Evolutionary conservation across 53 echinoderm and acorn worm genomes (phyloP), one percentile per base, ranked within the genome.

Genomic region (Temnopleurus reevesii): DNA sequence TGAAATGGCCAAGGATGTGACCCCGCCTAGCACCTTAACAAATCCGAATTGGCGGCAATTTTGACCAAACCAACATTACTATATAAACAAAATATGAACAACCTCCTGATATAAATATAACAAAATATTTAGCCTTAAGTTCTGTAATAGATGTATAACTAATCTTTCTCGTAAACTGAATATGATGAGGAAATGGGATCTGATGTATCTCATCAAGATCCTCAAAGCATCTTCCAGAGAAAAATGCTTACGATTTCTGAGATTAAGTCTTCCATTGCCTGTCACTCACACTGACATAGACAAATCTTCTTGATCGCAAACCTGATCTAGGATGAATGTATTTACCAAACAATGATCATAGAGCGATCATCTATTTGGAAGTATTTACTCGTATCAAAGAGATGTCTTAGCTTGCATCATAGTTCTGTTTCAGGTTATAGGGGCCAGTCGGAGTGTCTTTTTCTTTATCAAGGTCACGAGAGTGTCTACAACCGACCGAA

Each of bases 261-360:
- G 77, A 77, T 77, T 77, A 77, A 77, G 77, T 77, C 77, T 77
- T 77, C 77, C 77, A 21, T 77, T 5, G 46, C 23, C 77, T 45
- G 77, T 77, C 77, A 77, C 46, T 77, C 45, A 26, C n/a, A 45
- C 24, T 77, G 77, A 77, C 77, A 77, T 41, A 44, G 45, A 77
- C 77, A 77, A 43, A 41, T 45, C 77, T 33, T 43, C 77, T 77
- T 77, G 77, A 77, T 77, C 77, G 21, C 25, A 18, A 81, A 81
- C 53, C 53, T 53, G 81, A 81, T 81, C 81, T 53, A 5, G 81
- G 81, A 81, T 81, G 54, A 53, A 49, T 81, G 54, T 33, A 51
- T 81, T 81, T 81, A 81, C 26, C 81, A 81, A 81, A 81, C 54
- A 81, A 49, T 53, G 44, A 77, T 77, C 77, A 81, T 46, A 31